Evolutionary conservation across 2,113 vertebrate genomes (phyloP).

Genomic region (Tupaia tana): DNA sequence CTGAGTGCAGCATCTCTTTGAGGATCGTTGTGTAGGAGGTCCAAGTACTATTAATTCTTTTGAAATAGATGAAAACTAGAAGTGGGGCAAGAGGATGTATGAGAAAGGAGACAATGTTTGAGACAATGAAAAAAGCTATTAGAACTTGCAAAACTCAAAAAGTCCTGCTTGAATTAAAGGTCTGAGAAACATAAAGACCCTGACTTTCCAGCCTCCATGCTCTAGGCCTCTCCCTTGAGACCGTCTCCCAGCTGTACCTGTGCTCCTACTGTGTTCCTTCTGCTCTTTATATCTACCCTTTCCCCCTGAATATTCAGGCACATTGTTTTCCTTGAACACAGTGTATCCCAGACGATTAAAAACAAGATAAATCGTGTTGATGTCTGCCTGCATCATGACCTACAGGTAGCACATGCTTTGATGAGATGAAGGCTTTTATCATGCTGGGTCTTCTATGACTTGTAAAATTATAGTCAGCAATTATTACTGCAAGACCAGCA

Average conservation of each 20-base stretch:
- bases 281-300: not conserved
- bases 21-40: constrained; percentile 38
- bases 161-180: not conserved
- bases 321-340: not conserved
- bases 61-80: constrained; percentile 51
- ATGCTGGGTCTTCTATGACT: not conserved
- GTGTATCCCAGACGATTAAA: not conserved
- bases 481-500: not conserved
- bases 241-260: too few species aligned
- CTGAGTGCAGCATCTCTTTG: constrained; percentile 26
- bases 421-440: not conserved
- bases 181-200: not conserved
- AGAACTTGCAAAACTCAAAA: constrained; percentile 8
- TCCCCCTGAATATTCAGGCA: not conserved
- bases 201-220: not conserved
- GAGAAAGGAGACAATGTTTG: constrained; percentile 16
- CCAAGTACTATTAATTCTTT: constrained; percentile 31
- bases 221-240: not conserved
- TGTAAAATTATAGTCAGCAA: not conserved
- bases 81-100: not conserved
- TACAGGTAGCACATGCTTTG: not conserved
- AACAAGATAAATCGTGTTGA: not conserved
- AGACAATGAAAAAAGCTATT: constrained; percentile 39
- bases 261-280: too few species aligned
- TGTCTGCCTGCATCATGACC: not conserved